Percentiles rank a stretch among this genome's conserved stretches.
phyloP scores from a whole-genome alignment of 2,797 vertebrate genomes.

The Amblyraja radiata region DNA sequence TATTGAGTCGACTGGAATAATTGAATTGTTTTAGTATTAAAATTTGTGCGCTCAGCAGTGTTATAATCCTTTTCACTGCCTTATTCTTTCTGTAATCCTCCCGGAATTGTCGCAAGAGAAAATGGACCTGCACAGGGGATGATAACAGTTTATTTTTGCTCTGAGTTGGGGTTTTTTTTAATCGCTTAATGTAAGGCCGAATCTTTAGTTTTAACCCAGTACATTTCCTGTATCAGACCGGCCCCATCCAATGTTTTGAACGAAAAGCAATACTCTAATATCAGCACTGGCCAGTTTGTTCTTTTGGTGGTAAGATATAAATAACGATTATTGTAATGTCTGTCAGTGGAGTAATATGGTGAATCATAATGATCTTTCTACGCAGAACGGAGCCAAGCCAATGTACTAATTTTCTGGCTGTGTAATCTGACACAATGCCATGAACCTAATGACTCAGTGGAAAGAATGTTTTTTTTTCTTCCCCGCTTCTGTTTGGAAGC shows the following conservation, averaged over 20 bases:
- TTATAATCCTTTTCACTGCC: constrained; percentile 67
- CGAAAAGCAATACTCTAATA: not conserved
- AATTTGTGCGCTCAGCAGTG: constrained; percentile 51
- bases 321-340: not conserved
- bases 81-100: constrained; percentile 77
- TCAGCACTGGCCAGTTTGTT: not conserved
- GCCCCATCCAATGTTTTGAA: not conserved
- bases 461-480: not conserved
- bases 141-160: constrained; percentile 71
- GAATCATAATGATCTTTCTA: not conserved
- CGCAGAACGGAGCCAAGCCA: not conserved
- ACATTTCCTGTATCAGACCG: not conserved
- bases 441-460: not conserved
- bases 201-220: not conserved
- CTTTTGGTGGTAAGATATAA: not conserved
- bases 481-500: not conserved
- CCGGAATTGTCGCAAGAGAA: constrained; percentile 71
- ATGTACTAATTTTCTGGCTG: constrained; percentile 29
- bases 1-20: not conserved
- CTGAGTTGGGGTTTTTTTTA: constrained; percentile 52
- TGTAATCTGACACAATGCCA: constrained; percentile 17
- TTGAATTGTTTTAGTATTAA: not conserved
- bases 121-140: constrained; percentile 78
- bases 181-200: not conserved
- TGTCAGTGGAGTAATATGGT: not conserved